phyloP scores from a whole-genome alignment of 1,140 invertebrate genomes.

The Homalodisca vitripennis region DNA sequence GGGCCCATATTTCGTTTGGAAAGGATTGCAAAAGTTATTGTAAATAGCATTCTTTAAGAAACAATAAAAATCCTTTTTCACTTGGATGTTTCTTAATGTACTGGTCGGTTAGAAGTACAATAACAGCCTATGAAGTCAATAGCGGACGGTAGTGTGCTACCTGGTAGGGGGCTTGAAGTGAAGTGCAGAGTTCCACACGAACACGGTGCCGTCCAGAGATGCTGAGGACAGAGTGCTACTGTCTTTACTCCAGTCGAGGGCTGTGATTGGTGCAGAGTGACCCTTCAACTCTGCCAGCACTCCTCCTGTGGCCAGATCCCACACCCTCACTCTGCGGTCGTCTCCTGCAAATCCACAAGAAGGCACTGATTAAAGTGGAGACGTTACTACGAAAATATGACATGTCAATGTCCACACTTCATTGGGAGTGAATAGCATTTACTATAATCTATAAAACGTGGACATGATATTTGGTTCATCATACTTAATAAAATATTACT shows the following conservation, averaged over 20 bases:
- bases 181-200: slow-evolving; percentile 57
- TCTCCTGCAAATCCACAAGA: slow-evolving; percentile 52
- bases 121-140: too few species aligned
- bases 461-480: not conserved
- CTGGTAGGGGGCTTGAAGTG: slow-evolving; percentile 12
- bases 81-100: too few species aligned
- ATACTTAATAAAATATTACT: too few species aligned
- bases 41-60: too few species aligned
- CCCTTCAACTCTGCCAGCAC: slow-evolving; percentile 61
- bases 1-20: too few species aligned
- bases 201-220: slow-evolving; percentile 57
- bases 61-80: too few species aligned
- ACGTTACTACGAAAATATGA: not conserved
- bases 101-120: too few species aligned
- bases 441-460: not conserved
- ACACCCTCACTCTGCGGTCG: slow-evolving; percentile 62
- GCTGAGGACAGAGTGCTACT: slow-evolving; percentile 61
- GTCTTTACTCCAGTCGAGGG: slow-evolving; percentile 60
- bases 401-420: not conserved
- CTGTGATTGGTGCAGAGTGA: slow-evolving; percentile 59
- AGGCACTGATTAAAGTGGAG: not conserved
- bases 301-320: slow-evolving; percentile 64
- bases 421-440: not conserved
- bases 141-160: too few species aligned
- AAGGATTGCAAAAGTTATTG: too few species aligned